phyloP scores from a whole-genome alignment of 2,797 vertebrate genomes.

The Lates japonicus region DNA sequence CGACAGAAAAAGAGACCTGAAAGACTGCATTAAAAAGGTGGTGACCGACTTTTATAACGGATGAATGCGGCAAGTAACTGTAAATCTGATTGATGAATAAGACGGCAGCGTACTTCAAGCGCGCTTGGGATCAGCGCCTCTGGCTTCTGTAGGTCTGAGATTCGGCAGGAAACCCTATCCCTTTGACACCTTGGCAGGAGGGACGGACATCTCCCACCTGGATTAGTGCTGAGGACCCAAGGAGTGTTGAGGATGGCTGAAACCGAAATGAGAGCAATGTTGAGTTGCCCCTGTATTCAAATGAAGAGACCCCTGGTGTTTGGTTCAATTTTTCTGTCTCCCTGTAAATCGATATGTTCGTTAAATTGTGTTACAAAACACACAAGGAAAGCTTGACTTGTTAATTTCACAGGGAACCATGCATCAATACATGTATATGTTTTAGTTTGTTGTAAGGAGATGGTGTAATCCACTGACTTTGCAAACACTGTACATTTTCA shows the following conservation, averaged over 20 bases:
- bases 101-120: too few species aligned
- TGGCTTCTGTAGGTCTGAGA: slow-evolving; percentile 63
- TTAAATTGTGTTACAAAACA: background rate
- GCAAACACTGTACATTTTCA: background rate
- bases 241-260: slow-evolving; percentile 15
- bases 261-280: slow-evolving; percentile 14
- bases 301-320: background rate
- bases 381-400: slow-evolving; percentile 12
- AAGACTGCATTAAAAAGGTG: slow-evolving; percentile 2
- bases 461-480: background rate
- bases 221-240: slow-evolving; percentile 39
- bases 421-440: slow-evolving; percentile 33
- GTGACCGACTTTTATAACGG: background rate
- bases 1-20: slow-evolving; percentile 24
- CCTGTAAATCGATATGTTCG: background rate
- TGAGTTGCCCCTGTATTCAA: slow-evolving; percentile 3
- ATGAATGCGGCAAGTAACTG: background rate
- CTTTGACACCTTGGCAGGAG: slow-evolving; percentile 65
- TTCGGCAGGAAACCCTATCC: slow-evolving; percentile 67
- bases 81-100: background rate
- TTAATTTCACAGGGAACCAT: background rate
- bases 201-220: slow-evolving; percentile 72
- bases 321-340: background rate
- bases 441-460: slow-evolving; percentile 26
- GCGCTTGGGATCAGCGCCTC: slow-evolving; percentile 44